Conservation (phyloP, 2,113 vertebrate species). For the Lophochroa leadbeateri region DNA sequence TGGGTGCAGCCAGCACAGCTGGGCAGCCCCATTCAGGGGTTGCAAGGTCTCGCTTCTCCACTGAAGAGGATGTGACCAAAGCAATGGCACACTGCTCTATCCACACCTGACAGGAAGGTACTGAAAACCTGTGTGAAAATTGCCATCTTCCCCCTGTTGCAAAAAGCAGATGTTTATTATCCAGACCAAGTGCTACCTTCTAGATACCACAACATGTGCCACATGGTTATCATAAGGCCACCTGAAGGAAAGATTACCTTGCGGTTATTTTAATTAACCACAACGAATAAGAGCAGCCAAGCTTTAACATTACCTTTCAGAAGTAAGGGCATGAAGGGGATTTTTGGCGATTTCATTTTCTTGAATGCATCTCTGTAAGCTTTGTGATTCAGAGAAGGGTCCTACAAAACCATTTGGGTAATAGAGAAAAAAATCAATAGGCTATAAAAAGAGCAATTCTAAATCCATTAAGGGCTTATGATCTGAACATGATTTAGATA, state of each 20-base stretch:
- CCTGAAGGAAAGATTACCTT: not conserved
- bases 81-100: not conserved
- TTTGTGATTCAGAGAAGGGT: conserved; percentile 98
- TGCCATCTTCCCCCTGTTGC: not conserved
- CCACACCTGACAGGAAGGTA: not conserved
- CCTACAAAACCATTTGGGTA: conserved; percentile 81
- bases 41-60: not conserved
- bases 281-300: not conserved
- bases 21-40: rapidly evolving
- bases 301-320: conserved; percentile 86
- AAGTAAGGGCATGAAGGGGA: conserved; percentile 96
- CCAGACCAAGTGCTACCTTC: not conserved
- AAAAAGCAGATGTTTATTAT: not conserved
- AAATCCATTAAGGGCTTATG: conserved; percentile 47
- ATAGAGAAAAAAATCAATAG: conserved; percentile 73
- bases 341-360: conserved; percentile 98
- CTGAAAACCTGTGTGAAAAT: not conserved
- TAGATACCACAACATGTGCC: not conserved
- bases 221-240: not conserved
- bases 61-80: not conserved
- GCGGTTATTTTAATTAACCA: not conserved
- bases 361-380: conserved; percentile 96
- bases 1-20: too few species aligned
- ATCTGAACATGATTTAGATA: conserved; percentile 63
- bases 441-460: conserved; percentile 61